These are phyloP conservation scores for Temnothorax longispinosus DNA, from an alignment of 1,140 invertebrate species.

Conservation along the genomic window DNA sequence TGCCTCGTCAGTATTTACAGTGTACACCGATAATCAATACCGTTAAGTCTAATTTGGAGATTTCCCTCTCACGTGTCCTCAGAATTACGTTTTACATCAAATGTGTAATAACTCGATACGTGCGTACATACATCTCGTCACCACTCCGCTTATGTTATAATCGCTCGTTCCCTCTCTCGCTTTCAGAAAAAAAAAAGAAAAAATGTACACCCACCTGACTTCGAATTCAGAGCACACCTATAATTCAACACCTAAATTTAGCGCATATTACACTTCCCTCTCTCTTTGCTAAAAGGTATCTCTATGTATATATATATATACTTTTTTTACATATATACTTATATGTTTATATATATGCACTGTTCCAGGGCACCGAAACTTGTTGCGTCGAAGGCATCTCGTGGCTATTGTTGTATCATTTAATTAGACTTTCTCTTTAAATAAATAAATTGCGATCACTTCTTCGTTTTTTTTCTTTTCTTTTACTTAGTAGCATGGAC, in stretches of 20 bases:
- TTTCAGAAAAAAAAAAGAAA: slow-evolving; percentile 8
- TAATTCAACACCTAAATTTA: slow-evolving; percentile 63
- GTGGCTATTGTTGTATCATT: slow-evolving; percentile 82
- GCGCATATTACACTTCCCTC: slow-evolving; percentile 44
- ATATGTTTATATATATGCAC: slow-evolving; percentile 38
- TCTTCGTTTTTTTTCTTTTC: slow-evolving; percentile 56
- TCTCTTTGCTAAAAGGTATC: slow-evolving; percentile 40
- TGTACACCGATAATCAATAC: slow-evolving; percentile 70
- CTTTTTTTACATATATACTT: slow-evolving; percentile 45
- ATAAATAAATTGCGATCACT: slow-evolving; percentile 80
- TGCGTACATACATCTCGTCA: slow-evolving; percentile 53
- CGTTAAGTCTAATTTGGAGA: slow-evolving; percentile 64
- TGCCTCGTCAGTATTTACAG: slow-evolving; percentile 75
- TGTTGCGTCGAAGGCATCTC: slow-evolving; percentile 83
- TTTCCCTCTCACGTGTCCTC: slow-evolving; percentile 50
- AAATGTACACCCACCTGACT: slow-evolving; percentile 27
- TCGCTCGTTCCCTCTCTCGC: not conserved
- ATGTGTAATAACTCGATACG: slow-evolving; percentile 42
- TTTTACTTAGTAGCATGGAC: slow-evolving; percentile 78
- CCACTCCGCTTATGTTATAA: slow-evolving; percentile 15
- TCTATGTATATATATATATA: slow-evolving; percentile 39
- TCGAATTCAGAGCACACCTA: slow-evolving; percentile 51
- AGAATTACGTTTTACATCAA: slow-evolving; percentile 61
- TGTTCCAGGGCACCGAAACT: slow-evolving; percentile 79
- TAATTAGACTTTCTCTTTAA: slow-evolving; percentile 75